phyloP scores from a whole-genome alignment of 2,113 vertebrate species.

The Isichthys henryi region DNA sequence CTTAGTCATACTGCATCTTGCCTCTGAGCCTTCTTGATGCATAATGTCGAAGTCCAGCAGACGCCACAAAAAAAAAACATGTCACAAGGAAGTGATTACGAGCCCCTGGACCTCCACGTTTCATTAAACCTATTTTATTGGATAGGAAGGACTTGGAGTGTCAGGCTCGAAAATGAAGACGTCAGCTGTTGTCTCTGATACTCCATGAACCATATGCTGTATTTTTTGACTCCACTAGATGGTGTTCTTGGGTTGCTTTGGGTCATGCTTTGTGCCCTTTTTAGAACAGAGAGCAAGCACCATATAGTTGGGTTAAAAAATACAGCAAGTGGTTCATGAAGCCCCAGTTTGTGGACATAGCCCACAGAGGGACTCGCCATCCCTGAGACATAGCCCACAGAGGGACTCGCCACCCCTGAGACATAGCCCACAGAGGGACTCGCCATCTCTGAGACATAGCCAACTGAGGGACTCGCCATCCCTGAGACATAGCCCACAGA shows the following conservation, averaged over 20 bases:
- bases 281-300: background rate
- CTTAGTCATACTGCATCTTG: background rate
- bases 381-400: background rate
- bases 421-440: background rate
- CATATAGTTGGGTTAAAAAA: background rate
- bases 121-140: background rate
- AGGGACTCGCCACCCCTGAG: background rate
- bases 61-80: background rate
- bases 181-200: conserved; percentile 10
- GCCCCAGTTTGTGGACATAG: background rate
- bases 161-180: conserved; percentile 15
- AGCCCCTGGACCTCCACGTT: background rate
- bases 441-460: too few relatives aligned
- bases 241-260: background rate
- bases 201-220: background rate
- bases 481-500: too few relatives aligned
- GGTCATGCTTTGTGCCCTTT: background rate
- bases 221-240: background rate
- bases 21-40: background rate
- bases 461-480: background rate
- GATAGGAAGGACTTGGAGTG: background rate
- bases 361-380: background rate
- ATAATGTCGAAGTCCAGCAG: background rate
- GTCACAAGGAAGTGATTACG: background rate
- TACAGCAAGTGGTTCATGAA: background rate